Conservation (phyloP, 2,113 vertebrate genomes). For the Cryptomyrus ogoouensis region DNA sequence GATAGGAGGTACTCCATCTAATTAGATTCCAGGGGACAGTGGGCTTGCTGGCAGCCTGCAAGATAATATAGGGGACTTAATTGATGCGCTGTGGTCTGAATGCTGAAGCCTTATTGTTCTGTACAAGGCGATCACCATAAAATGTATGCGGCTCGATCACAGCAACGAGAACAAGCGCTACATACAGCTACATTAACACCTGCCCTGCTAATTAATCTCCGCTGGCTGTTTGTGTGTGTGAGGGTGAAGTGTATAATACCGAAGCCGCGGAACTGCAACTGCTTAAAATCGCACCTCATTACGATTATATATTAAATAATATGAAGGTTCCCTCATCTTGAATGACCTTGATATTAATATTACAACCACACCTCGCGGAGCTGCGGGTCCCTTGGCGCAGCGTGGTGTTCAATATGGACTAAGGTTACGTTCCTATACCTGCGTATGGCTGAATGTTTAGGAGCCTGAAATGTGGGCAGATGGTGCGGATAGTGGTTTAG, state of each 20-base stretch:
- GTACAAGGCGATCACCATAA: not conserved
- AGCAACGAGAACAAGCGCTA: not conserved
- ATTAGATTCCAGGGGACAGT: conserved; percentile 46
- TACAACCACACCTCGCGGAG: not conserved
- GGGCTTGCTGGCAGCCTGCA: not conserved
- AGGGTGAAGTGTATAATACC: no score
- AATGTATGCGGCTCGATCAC: not conserved
- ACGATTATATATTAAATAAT: not conserved
- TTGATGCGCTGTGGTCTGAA: conserved; percentile 9
- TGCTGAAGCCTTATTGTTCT: conserved; percentile 8
- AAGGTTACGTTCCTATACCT: not conserved
- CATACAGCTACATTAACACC: not conserved
- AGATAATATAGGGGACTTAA: conserved; percentile 14
- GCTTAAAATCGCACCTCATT: not conserved
- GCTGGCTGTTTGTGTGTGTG: not conserved
- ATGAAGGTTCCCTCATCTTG: not conserved
- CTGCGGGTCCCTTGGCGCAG: not conserved
- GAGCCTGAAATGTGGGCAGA: not conserved
- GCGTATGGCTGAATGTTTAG: not conserved
- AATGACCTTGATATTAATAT: not conserved
- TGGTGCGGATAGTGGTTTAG: not conserved
- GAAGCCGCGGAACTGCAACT: not conserved
- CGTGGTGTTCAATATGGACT: not conserved
- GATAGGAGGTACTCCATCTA: conserved; percentile 45
- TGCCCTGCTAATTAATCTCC: not conserved